Base-by-base conservation (phyloP, 2,113 vertebrate genomes). In the Aleadryas rufinucha region DNA sequence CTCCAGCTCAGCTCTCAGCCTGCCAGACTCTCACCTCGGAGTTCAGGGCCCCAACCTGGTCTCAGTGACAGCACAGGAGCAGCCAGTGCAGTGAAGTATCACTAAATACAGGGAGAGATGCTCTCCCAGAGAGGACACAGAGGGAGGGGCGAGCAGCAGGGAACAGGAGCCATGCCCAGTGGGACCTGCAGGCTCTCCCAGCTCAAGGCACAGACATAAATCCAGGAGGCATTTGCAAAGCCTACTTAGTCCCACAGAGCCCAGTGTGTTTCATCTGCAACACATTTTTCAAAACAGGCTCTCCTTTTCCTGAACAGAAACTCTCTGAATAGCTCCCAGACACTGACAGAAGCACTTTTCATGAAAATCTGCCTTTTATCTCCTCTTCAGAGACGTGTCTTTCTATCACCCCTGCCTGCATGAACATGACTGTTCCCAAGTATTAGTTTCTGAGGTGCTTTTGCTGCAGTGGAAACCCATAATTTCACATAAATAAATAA, bases 71-170 rank as follows among this genome's bases (percentile, higher is more conserved):
- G 69, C n/a, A 15, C 0, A 0, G 22, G 44, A 85, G 35, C 61
- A 76, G 61, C 50, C 0, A 2, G 1, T 1, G n/a, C 76, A 39
- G 33, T 2, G n/a, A 0, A 2, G 1, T 1, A 12, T 3, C 37
- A 14, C 5, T 19, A 31, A 64, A 13, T 0, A 0, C 30, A 60
- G 49, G 28, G 53, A 23, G 23, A 12, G 71, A 24, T 4, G 24
- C n/a, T 56, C 21, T 31, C 22, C 11, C 3, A 7, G 24, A 2
- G 3, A 22, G 59, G 35, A 44, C 2, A 5, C 1, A 23, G 18
- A 47, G 30, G 3, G 19, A 37, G 13, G 16, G 10, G 3, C 6
- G 47, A 44, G 65, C 47, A 77, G 39, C 2, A 3, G 26, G 47
- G 52, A 71, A 8, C n/a, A 41, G 41, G 0, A 1, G 47, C 45